phyloP scores from a whole-genome alignment of 2,113 vertebrate species.

The Ciconia maguari region DNA sequence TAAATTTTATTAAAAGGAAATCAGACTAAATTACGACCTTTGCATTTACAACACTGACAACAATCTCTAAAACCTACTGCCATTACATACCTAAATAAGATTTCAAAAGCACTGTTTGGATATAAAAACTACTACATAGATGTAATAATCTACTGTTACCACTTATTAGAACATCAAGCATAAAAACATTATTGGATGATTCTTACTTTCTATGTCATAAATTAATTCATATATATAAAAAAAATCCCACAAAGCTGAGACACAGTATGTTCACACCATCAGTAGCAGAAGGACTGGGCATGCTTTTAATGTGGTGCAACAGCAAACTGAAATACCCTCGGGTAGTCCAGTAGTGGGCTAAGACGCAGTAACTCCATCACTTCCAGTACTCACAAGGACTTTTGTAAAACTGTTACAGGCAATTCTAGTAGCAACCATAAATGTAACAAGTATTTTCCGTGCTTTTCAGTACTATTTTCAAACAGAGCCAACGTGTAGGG shows the following conservation, averaged over 20 bases:
- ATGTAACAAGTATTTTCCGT: background rate
- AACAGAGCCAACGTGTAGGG: background rate
- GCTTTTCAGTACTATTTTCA: background rate
- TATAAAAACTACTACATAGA: background rate
- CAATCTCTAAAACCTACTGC: background rate
- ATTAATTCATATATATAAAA: background rate
- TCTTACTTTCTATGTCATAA: background rate
- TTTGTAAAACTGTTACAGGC: background rate
- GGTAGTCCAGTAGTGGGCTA: background rate
- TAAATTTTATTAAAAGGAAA: background rate
- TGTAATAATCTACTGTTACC: background rate
- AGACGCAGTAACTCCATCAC: background rate
- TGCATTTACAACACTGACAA: background rate
- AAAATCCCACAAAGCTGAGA: too few relatives aligned
- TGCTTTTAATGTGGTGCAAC: background rate
- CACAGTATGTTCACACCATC: accelerated
- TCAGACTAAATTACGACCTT: background rate
- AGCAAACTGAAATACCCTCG: background rate
- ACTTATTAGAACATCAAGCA: background rate
- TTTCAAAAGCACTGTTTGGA: background rate
- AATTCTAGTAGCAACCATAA: background rate
- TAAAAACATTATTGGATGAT: background rate
- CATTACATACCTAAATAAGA: background rate
- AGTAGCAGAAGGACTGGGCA: background rate
- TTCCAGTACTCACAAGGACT: accelerated